Percentiles rank a stretch among this genome's conserved stretches.
Evolutionary conservation across 1,140 invertebrate species (phyloP).

Genomic region (Drosophila kikkawai): DNA sequence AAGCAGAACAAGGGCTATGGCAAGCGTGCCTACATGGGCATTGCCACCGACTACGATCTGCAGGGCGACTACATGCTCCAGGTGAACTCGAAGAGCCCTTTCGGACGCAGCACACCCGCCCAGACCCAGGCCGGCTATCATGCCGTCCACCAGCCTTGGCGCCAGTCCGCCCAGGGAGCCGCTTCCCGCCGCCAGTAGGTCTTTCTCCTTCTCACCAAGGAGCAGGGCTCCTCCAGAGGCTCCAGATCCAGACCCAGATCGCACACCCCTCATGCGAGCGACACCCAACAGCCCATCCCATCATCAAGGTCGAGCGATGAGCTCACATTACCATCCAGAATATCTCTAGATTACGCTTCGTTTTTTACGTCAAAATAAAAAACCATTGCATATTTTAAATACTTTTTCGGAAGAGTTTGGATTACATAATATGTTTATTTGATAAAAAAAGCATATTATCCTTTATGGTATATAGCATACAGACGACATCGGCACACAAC

Average conservation of each 20-base stretch:
- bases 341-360: conserved; percentile 35
- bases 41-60: conserved; percentile 64
- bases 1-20: conserved; percentile 75
- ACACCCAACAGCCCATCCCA: conserved; percentile 18
- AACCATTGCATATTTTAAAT: conserved; percentile 40
- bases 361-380: conserved; percentile 45
- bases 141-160: conserved; percentile 57
- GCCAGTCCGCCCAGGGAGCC: conserved; percentile 25
- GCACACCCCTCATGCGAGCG: conserved; percentile 47
- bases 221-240: conserved; percentile 18
- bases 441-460: conserved; percentile 54
- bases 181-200: conserved; percentile 26
- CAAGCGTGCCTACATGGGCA: conserved; percentile 81
- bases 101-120: conserved; percentile 74
- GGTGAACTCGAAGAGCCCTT: conserved; percentile 78
- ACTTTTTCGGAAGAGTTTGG: neutral
- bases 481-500: conserved; percentile 13
- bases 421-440: conserved; percentile 56
- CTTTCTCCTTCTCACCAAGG: neutral
- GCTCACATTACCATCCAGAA: conserved; percentile 9
- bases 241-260: conserved; percentile 32
- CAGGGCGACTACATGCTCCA: conserved; percentile 79
- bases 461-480: conserved; percentile 35
- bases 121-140: conserved; percentile 67
- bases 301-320: conserved; percentile 12